Evolutionary conservation across 2,113 vertebrate genomes (phyloP).

Genomic region (Butastur rufipennis): DNA sequence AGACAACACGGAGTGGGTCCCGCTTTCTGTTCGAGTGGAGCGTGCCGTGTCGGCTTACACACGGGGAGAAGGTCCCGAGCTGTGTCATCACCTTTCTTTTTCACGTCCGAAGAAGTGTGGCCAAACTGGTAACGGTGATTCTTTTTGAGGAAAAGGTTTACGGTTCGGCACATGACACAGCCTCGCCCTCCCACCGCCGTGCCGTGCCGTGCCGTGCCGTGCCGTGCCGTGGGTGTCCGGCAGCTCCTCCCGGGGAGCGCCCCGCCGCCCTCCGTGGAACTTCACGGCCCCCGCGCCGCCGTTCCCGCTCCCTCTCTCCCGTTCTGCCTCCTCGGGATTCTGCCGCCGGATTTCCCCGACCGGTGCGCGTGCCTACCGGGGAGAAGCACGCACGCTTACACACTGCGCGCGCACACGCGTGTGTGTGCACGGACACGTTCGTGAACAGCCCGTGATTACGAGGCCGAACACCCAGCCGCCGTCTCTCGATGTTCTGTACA

Average conservation of each 20-base stretch:
- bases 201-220: too few relatives aligned
- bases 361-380: accelerated
- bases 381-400: neutral
- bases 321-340: neutral
- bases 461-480: neutral
- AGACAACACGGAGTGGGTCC: neutral
- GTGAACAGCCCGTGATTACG: neutral
- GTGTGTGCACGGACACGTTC: too few relatives aligned
- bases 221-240: neutral
- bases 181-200: neutral
- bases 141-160: too few relatives aligned
- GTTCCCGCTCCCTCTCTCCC: neutral
- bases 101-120: neutral
- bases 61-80: neutral
- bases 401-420: neutral
- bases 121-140: neutral
- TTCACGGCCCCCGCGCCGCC: accelerated
- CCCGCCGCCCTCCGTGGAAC: neutral
- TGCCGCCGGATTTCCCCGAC: neutral
- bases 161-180: too few relatives aligned
- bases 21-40: neutral
- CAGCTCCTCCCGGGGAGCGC: neutral
- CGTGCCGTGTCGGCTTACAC: neutral
- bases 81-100: neutral
- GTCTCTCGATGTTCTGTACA: too few relatives aligned